phyloP scores from a whole-genome alignment of 1,140 invertebrate species.

The Drosophila repleta region DNA sequence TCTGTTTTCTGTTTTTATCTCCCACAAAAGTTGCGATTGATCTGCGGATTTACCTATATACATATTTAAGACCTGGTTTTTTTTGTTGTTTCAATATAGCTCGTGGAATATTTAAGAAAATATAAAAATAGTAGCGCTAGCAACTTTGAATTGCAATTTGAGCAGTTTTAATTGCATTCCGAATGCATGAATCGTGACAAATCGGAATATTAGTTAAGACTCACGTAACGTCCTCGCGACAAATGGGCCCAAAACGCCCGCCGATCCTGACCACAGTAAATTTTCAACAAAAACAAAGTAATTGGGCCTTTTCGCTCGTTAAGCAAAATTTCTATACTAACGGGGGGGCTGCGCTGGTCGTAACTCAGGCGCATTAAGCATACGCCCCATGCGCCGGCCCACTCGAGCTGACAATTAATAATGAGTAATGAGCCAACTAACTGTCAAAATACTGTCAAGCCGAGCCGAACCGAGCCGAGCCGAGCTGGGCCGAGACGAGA shows the following conservation, averaged over 20 bases:
- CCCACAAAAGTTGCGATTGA: conserved; percentile 7
- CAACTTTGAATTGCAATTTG: not conserved
- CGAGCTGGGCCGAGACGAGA: too few relatives aligned
- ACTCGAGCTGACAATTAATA: conserved; percentile 35
- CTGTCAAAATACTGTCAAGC: conserved; percentile 46
- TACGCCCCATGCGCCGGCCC: conserved; percentile 25
- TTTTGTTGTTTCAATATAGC: not conserved
- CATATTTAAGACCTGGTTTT: not conserved
- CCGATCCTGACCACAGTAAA: conserved; percentile 1
- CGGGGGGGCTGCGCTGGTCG: not conserved
- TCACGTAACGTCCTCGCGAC: conserved; percentile 4
- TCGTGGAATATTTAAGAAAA: not conserved
- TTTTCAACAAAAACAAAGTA: not conserved
- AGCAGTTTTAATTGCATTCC: conserved; percentile 1
- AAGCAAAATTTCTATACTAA: not conserved
- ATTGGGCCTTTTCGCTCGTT: not conserved
- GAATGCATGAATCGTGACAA: conserved; percentile 21
- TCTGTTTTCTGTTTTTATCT: conserved; percentile 17
- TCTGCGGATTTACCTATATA: not conserved
- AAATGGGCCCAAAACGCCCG: not conserved
- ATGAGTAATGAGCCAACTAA: conserved; percentile 59
- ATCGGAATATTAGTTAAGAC: not conserved
- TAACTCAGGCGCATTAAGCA: conserved; percentile 14
- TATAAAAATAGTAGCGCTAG: not conserved
- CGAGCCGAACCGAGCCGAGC: not conserved